Conservation (phyloP, 1,140 invertebrate genomes). For the Manduca sexta region DNA sequence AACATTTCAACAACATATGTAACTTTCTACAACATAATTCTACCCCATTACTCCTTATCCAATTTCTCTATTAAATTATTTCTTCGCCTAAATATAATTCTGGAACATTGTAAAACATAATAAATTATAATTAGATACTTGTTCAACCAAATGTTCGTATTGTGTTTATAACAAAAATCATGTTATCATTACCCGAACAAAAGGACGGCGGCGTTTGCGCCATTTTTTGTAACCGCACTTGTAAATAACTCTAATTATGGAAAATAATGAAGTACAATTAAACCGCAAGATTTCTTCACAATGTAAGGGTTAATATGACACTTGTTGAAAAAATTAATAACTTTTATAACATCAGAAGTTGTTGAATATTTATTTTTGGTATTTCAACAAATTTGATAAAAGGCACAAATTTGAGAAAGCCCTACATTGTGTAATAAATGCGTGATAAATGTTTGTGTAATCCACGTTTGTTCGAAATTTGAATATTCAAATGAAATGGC, state of each 20-base stretch:
- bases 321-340: too few relatives aligned
- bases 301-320: conserved; percentile 27
- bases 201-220: conserved; percentile 25
- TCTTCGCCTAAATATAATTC: neutral
- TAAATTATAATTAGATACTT: conserved; percentile 9
- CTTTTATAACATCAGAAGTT: too few relatives aligned
- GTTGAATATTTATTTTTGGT: too few relatives aligned
- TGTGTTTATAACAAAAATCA: conserved; percentile 34
- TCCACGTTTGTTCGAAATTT: too few relatives aligned
- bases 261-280: conserved; percentile 47
- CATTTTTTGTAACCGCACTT: conserved; percentile 31
- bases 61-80: too few relatives aligned
- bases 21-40: too few relatives aligned
- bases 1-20: too few relatives aligned
- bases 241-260: conserved; percentile 37
- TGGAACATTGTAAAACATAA: neutral
- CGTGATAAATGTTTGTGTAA: too few relatives aligned
- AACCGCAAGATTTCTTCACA: conserved; percentile 39
- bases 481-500: too few relatives aligned
- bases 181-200: conserved; percentile 34
- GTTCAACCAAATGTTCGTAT: conserved; percentile 34
- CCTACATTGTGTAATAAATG: too few relatives aligned
- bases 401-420: too few relatives aligned
- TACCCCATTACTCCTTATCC: neutral
- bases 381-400: neutral